Conservation (phyloP, 2,113 vertebrate species). For the Alethe diademata region DNA sequence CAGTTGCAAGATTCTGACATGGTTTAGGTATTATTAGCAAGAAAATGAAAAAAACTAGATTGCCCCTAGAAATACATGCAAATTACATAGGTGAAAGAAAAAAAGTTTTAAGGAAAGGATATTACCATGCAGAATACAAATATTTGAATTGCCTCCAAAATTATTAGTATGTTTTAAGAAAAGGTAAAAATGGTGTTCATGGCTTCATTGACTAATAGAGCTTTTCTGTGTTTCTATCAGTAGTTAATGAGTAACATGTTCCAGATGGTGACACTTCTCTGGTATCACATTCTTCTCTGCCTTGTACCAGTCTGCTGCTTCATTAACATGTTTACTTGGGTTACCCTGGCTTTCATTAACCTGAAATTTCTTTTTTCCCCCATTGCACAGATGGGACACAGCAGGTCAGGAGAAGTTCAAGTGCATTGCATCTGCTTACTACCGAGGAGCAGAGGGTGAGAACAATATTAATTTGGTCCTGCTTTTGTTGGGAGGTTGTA, state of each 20-base stretch:
- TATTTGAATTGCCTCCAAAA: background rate
- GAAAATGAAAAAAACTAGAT: background rate
- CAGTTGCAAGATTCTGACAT: background rate
- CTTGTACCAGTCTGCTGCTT: constrained; percentile 34
- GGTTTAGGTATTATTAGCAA: background rate
- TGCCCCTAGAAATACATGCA: background rate
- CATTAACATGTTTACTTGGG: constrained; percentile 33
- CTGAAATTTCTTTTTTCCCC: background rate
- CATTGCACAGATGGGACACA: constrained; percentile 87
- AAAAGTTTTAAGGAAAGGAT: background rate
- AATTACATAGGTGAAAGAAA: background rate
- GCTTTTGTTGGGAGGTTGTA: background rate
- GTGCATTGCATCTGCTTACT: constrained; percentile 91
- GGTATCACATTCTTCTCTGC: constrained; percentile 16
- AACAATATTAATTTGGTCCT: background rate
- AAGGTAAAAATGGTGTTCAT: background rate
- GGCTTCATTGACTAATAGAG: background rate
- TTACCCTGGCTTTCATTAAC: constrained; percentile 19
- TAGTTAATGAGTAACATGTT: constrained; percentile 46
- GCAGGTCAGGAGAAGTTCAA: constrained; percentile 96
- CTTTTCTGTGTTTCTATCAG: background rate
- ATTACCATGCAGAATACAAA: background rate
- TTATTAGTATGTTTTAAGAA: background rate
- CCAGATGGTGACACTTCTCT: constrained; percentile 40
- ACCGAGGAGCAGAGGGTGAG: constrained; percentile 89